Conservation (phyloP, 2,113 vertebrate genomes). For the Cryptotis parvus region DNA sequence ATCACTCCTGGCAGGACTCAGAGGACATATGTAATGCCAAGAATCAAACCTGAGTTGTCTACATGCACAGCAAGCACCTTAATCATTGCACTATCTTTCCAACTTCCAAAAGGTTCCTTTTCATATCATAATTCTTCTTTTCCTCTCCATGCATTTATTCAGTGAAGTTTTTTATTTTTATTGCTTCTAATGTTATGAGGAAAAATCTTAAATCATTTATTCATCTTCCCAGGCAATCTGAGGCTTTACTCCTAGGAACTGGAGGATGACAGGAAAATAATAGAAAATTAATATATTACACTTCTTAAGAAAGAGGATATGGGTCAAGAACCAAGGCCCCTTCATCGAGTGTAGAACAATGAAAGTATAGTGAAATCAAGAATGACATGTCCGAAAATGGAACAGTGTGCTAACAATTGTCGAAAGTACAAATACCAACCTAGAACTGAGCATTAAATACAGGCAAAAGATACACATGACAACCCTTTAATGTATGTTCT, state of each 20-base stretch:
- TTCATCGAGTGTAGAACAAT: not conserved
- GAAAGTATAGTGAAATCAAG: not conserved
- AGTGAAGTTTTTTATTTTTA: slow-evolving; percentile 24
- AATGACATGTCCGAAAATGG: too few relatives aligned
- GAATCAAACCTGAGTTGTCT: too few relatives aligned
- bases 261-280: not conserved
- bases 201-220: slow-evolving; percentile 24
- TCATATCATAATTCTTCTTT: not conserved
- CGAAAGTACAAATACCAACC: too few relatives aligned
- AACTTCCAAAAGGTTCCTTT: not conserved
- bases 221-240: not conserved
- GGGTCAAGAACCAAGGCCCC: not conserved
- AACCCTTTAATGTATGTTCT: too few relatives aligned
- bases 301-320: not conserved
- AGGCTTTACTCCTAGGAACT: not conserved
- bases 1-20: too few relatives aligned
- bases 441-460: too few relatives aligned
- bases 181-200: slow-evolving; percentile 14
- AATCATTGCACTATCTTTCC: too few relatives aligned
- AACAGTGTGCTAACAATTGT: too few relatives aligned
- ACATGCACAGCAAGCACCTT: too few relatives aligned
- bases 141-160: not conserved
- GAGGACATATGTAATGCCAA: too few relatives aligned
- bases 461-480: too few relatives aligned
- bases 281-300: not conserved